Percentiles rank a stretch among this genome's conserved stretches.
phyloP scores from a whole-genome alignment of 2,888 invertebrate species.

The Acleris emargana region DNA sequence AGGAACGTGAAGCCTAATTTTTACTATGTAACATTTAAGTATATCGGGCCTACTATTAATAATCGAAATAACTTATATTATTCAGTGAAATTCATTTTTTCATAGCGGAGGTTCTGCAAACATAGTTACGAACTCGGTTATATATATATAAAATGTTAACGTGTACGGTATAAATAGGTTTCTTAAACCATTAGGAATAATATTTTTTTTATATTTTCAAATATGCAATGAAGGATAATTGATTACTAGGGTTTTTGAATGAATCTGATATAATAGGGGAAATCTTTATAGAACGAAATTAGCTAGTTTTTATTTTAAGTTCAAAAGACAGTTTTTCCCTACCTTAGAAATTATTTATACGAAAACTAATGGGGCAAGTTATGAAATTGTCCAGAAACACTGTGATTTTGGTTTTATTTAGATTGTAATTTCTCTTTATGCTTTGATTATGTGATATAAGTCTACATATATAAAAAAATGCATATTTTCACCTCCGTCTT shows the following conservation, averaged over 20 bases:
- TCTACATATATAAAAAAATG: slow-evolving; percentile 61
- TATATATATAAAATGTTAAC: slow-evolving; percentile 78
- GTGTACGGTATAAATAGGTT: slow-evolving; percentile 79
- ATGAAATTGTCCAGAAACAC: slow-evolving; percentile 75
- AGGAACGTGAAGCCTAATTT: slow-evolving; percentile 73
- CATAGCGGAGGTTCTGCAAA: slow-evolving; percentile 46
- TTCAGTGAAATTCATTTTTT: slow-evolving; percentile 39
- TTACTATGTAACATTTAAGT: slow-evolving; percentile 63
- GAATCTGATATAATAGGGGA: slow-evolving; percentile 62
- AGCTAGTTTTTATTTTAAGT: slow-evolving; percentile 70
- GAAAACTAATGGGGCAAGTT: slow-evolving; percentile 73
- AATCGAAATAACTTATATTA: slow-evolving; percentile 68
- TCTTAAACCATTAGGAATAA: slow-evolving; percentile 80
- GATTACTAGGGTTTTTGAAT: slow-evolving; percentile 65
- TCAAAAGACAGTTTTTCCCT: slow-evolving; percentile 74
- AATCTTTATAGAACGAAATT: slow-evolving; percentile 65
- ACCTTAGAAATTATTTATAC: slow-evolving; percentile 77
- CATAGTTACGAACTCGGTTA: slow-evolving; percentile 63
- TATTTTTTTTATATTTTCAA: slow-evolving; percentile 80
- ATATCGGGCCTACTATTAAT: slow-evolving; percentile 70
- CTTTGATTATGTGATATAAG: slow-evolving; percentile 80
- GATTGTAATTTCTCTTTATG: slow-evolving; percentile 73
- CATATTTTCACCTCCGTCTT: slow-evolving; percentile 52
- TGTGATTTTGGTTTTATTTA: slow-evolving; percentile 83
- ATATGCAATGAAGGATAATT: slow-evolving; percentile 77